Conservation (phyloP, 23 tunicate species). For the Phallusia fumigata region DNA sequence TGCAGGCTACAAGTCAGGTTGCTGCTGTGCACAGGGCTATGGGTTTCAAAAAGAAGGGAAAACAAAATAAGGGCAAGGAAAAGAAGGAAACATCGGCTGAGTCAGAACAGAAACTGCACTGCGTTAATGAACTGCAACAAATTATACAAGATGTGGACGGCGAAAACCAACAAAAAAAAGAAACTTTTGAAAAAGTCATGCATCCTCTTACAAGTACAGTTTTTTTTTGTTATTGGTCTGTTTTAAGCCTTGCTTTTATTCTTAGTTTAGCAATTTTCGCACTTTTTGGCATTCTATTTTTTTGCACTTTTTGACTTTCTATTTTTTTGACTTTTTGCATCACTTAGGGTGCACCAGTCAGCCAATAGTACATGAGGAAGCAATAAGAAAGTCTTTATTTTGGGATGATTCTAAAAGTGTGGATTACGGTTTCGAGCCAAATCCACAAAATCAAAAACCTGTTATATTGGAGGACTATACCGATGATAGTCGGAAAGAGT, state of each 20-base stretch:
- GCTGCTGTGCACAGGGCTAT: background rate
- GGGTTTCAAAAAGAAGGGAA: background rate
- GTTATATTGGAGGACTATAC: background rate
- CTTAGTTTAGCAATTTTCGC: too few species aligned
- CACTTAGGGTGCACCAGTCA: background rate
- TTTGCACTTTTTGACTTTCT: too few species aligned
- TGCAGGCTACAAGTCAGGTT: too few species aligned
- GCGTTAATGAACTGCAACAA: background rate
- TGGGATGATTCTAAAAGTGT: conserved; percentile 9
- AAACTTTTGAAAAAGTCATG: background rate
- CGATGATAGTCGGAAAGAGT: background rate
- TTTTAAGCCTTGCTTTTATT: too few species aligned
- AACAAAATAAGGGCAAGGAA: background rate
- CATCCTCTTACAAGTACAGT: background rate
- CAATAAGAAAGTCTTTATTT: background rate
- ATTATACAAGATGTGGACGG: background rate
- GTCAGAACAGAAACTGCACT: background rate
- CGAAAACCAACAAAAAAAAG: background rate
- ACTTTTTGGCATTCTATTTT: too few species aligned
- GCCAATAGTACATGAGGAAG: background rate
- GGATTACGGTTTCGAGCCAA: background rate
- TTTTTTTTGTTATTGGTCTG: background rate
- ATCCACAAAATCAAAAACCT: background rate
- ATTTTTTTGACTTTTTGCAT: too few species aligned
- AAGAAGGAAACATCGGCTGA: background rate